A percentile compares a stretch with the other conserved stretches of the same genome.
Conservation (phyloP, 1,140 invertebrate genomes). For the Ceratina japonica region DNA sequence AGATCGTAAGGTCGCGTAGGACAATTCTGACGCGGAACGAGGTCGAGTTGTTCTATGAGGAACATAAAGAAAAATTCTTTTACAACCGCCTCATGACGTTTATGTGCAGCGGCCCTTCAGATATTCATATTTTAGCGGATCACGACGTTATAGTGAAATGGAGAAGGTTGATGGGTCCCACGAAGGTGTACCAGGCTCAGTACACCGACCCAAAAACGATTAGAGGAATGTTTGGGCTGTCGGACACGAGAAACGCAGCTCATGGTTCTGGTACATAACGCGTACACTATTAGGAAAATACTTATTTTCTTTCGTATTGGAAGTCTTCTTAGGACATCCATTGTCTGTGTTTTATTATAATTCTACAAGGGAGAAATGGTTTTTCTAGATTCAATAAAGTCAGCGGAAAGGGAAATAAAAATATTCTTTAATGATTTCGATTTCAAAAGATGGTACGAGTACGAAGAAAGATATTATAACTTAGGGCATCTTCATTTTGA, state of each 20-base stretch:
- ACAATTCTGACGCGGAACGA: conserved; percentile 82
- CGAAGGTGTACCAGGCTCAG: conserved; percentile 90
- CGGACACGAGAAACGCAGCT: conserved; percentile 94
- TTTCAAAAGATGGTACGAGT: conserved; percentile 79
- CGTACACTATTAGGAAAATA: too few species aligned
- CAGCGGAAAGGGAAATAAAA: conserved; percentile 87
- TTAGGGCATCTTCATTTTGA: conserved; percentile 73
- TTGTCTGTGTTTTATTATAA: background rate
- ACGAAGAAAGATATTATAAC: conserved; percentile 78
- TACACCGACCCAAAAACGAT: conserved; percentile 88
- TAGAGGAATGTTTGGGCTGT: conserved; percentile 90
- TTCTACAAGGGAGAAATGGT: conserved; percentile 17
- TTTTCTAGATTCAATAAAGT: conserved; percentile 87
- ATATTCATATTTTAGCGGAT: conserved; percentile 87
- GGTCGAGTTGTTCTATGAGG: conserved; percentile 89
- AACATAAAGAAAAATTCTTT: conserved; percentile 93
- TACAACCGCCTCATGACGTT: conserved; percentile 91
- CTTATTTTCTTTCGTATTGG: background rate
- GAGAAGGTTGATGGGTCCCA: conserved; percentile 92
- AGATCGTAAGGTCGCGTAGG: conserved; percentile 86
- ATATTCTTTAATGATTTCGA: conserved; percentile 92
- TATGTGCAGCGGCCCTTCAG: conserved; percentile 92
- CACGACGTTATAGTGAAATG: conserved; percentile 89
- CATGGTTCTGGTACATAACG: conserved; percentile 89
- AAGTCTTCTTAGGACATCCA: background rate